Evolutionary conservation across 2,888 invertebrate genomes (phyloP), one percentile per base, ranked within the genome.

Genomic region (Empis stercorea): DNA sequence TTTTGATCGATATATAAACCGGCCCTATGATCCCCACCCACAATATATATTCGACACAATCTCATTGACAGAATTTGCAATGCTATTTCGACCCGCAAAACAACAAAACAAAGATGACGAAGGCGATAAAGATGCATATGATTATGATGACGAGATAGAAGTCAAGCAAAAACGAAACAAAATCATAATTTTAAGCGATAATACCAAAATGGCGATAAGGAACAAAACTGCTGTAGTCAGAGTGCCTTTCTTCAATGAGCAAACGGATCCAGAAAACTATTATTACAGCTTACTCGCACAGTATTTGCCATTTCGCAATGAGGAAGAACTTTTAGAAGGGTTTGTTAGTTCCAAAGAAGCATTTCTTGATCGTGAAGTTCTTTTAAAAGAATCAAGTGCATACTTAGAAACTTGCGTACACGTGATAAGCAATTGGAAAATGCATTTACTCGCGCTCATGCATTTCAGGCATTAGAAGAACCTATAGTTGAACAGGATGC

Each of bases 231-330:
- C 54, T 17, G 40, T 47, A 36, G 47, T 47, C 5, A 15, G 47
- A 38, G 47, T 44, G 10, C 44, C 47, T 20, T 56, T 56, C 48
- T 61, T 61, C 42, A 51, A 56, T 45, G 54, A 53, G 46, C n/a
- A 54, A 23, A 43, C 54, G n/a, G 59, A 60, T 56, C 56, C 59
- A 48, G 60, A 59, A 45, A 53, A 54, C 44, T 59, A 49, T 55
- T 60, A 50, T 47, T 58, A 60, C 50, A 60, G 59, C 46, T 54
- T 61, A n/a, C n/a, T n/a, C n/a, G n/a, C n/a, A n/a, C n/a, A 30
- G 10, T 30, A 30, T 30, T 7, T 30, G 10, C 30, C 30, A 7
- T 30, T 30, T 30, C 34, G 34, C 23, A 34, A 17, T 10, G 47
- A 47, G 43, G 36, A 36, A 20, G 39, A 47, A 42, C 27, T 32